Evolutionary conservation across 1,140 invertebrate genomes (phyloP).

Genomic region (Lysiphlebus fabarum): DNA sequence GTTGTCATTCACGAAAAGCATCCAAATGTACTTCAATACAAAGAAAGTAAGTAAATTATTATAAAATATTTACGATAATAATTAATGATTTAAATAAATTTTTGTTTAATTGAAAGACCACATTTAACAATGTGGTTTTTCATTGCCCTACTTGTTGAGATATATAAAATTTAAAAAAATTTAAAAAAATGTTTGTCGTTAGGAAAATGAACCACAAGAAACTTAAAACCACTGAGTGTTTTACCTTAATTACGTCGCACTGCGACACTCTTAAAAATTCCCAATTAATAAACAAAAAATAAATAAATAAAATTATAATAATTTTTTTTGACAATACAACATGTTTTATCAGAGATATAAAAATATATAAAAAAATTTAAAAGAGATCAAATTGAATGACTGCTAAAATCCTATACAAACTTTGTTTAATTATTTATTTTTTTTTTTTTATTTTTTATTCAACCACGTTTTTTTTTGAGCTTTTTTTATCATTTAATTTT

Average conservation of each 20-base stretch:
- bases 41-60: constrained; percentile 82
- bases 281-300: constrained; percentile 15
- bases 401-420: too few relatives aligned
- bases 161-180: not conserved
- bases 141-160: not conserved
- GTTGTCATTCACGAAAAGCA: constrained; percentile 91
- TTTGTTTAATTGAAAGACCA: too few relatives aligned
- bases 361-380: too few relatives aligned
- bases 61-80: constrained; percentile 4
- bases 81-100: constrained; percentile 11
- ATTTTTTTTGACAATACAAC: too few relatives aligned
- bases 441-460: too few relatives aligned
- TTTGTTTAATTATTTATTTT: too few relatives aligned
- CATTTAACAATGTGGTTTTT: not conserved
- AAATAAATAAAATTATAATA: not conserved
- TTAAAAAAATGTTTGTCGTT: constrained; percentile 1
- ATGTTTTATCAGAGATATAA: too few relatives aligned
- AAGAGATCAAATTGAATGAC: too few relatives aligned
- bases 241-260: constrained; percentile 24
- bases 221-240: constrained; percentile 1
- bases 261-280: constrained; percentile 19
- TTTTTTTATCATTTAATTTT: too few relatives aligned
- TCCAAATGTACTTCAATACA: constrained; percentile 88
- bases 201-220: not conserved
- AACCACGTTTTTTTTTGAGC: too few relatives aligned